phyloP scores from a whole-genome alignment of 2,888 invertebrate genomes.

The Drosophila robusta region DNA sequence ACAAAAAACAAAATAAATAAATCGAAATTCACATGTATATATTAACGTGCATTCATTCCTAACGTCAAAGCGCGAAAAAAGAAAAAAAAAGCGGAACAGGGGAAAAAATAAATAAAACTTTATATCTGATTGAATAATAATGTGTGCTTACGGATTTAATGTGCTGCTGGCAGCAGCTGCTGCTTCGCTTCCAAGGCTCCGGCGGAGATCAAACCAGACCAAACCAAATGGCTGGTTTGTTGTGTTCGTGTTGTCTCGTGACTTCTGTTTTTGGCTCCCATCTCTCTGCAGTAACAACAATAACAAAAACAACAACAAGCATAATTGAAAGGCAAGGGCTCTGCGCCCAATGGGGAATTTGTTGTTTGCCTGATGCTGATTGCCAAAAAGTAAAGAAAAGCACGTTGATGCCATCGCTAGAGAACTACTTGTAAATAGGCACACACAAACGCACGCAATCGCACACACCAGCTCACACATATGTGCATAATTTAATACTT shows the following conservation, averaged over 20 bases:
- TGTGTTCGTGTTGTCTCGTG: conserved; percentile 40
- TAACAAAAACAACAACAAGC: conserved; percentile 28
- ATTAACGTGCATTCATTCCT: conserved; percentile 9
- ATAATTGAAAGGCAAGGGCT: conserved; percentile 29
- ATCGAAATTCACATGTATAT: conserved; percentile 6
- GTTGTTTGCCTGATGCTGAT: conserved; percentile 67
- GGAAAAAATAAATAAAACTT: conserved; percentile 58
- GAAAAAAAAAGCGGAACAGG: conserved; percentile 4
- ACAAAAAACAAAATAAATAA: conserved; percentile 1
- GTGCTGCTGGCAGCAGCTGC: conserved; percentile 63
- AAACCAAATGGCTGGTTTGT: not conserved
- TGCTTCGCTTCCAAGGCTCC: conserved; percentile 3
- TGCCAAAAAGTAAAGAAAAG: conserved; percentile 59
- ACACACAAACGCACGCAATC: conserved; percentile 1
- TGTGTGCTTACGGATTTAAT: conserved; percentile 80
- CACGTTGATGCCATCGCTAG: conserved; percentile 18
- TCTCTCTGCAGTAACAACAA: conserved; percentile 42
- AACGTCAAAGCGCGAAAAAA: conserved; percentile 27
- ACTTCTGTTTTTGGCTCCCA: conserved; percentile 16
- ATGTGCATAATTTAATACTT: conserved; percentile 35
- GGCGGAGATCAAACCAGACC: not conserved
- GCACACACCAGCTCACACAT: not conserved
- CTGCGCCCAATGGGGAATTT: conserved; percentile 64
- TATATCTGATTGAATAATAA: conserved; percentile 83
- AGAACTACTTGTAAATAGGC: conserved; percentile 38